Conservation (phyloP, 2,113 vertebrate species). For the Zosterops lateralis region DNA sequence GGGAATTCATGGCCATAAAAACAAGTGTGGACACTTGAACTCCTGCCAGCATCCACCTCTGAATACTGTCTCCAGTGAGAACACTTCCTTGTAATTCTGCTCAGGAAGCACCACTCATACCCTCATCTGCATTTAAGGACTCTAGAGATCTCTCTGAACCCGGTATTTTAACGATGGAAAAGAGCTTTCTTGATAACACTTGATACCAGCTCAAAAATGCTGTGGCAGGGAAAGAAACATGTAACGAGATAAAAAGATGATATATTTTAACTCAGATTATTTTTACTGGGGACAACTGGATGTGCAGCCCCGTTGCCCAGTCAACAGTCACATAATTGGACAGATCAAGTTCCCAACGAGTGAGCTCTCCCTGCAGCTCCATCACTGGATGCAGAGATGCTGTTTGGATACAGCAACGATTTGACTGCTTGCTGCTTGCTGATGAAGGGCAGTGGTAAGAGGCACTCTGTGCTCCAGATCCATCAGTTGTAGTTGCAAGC, state of each 20-base stretch:
- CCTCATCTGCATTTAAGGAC: not conserved
- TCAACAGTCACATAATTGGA: not conserved
- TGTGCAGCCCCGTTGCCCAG: not conserved
- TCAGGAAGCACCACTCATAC: not conserved
- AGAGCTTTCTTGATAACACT: not conserved
- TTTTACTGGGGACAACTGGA: conserved; percentile 3
- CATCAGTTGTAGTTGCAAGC: not conserved
- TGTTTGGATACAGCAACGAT: not conserved
- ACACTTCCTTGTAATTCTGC: conserved; percentile 48
- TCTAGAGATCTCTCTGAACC: not conserved
- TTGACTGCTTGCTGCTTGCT: conserved; percentile 6
- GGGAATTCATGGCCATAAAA: conserved; percentile 61
- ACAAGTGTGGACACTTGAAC: conserved; percentile 49
- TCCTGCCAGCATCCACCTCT: conserved; percentile 50
- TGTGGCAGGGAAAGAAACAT: not conserved
- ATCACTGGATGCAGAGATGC: not conserved
- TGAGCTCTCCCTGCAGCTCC: not conserved
- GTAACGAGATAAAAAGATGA: not conserved
- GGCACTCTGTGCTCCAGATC: not conserved
- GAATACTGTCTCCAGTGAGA: conserved; percentile 48
- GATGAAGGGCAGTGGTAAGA: not conserved
- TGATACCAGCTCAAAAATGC: not conserved
- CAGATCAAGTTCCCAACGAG: not conserved
- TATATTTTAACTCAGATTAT: not conserved
- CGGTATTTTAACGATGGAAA: not conserved